phyloP scores from a whole-genome alignment of 2,113 vertebrate genomes.

The Platichthys stellatus region DNA sequence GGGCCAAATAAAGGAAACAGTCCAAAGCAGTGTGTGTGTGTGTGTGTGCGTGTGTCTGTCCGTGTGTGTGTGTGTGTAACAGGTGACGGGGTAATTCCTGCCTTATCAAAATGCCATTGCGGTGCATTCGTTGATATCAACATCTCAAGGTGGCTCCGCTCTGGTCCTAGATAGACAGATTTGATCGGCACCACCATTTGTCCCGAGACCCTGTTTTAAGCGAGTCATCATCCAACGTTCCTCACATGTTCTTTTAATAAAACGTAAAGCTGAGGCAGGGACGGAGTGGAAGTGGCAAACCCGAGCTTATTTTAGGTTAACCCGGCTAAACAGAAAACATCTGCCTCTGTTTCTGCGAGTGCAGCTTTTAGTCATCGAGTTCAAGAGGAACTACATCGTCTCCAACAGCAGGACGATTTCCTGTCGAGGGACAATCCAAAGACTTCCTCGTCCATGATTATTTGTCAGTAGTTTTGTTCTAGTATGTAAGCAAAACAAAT shows the following conservation, averaged over 20 bases:
- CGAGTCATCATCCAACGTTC: constrained; percentile 41
- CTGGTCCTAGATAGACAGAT: constrained; percentile 70
- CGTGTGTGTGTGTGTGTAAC: background rate
- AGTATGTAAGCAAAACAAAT: no score
- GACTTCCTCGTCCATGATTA: background rate
- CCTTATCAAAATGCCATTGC: constrained; percentile 82
- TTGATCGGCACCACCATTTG: background rate
- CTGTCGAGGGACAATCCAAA: background rate
- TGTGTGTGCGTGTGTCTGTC: background rate
- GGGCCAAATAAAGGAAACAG: background rate
- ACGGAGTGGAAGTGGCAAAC: constrained; percentile 77
- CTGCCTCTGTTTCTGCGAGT: constrained; percentile 53
- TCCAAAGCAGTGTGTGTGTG: background rate
- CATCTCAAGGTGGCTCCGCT: constrained; percentile 70
- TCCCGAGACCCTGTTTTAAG: no score
- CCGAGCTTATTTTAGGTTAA: constrained; percentile 53
- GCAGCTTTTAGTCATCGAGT: constrained; percentile 23
- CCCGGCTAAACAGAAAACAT: constrained; percentile 62
- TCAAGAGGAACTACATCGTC: background rate
- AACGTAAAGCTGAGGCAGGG: constrained; percentile 27
- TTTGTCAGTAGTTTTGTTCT: no score
- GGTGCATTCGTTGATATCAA: constrained; percentile 79
- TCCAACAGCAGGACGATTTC: background rate
- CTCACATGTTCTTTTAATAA: constrained; percentile 37
- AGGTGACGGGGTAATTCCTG: constrained; percentile 30